Conservation (phyloP, 2,113 vertebrate genomes). For the Datnioides undecimradiatus region DNA sequence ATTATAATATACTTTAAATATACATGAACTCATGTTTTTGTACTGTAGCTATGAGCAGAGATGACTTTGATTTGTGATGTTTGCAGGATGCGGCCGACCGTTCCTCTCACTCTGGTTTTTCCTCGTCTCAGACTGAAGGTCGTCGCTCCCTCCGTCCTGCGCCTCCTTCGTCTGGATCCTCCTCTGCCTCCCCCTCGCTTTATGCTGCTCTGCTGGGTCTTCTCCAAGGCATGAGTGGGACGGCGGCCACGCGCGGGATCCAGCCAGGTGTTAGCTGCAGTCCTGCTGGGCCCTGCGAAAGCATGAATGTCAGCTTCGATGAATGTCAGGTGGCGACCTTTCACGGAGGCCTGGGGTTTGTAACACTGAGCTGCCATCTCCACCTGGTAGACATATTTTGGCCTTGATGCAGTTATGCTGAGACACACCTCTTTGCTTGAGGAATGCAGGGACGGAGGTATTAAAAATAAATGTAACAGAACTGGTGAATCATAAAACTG, state of each 20-base stretch:
- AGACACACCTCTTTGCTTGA: slow-evolving; percentile 12
- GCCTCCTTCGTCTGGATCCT: slow-evolving; percentile 1
- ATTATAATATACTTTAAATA: too few species aligned
- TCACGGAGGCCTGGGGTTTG: slow-evolving; percentile 57
- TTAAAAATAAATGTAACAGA: slow-evolving; percentile 19
- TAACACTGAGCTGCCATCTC: slow-evolving; percentile 50
- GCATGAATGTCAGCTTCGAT: slow-evolving; percentile 40
- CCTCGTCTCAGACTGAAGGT: background rate
- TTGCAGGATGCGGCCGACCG: background rate
- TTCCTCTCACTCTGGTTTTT: slow-evolving; percentile 12
- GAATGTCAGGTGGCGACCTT: slow-evolving; percentile 60
- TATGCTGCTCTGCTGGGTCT: slow-evolving; percentile 36
- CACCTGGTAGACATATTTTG: slow-evolving; percentile 32
- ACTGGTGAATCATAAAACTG: background rate
- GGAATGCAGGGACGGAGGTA: slow-evolving; percentile 5
- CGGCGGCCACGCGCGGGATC: slow-evolving; percentile 27
- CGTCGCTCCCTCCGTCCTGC: background rate
- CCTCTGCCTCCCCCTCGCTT: slow-evolving; percentile 23
- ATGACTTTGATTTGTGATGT: background rate
- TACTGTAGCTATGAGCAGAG: background rate
- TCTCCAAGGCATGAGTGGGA: slow-evolving; percentile 47
- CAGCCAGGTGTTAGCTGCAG: slow-evolving; percentile 49
- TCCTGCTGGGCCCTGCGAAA: slow-evolving; percentile 49
- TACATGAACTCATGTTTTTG: background rate
- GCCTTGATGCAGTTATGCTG: slow-evolving; percentile 25